Evolutionary conservation across 2,888 invertebrate species (phyloP).

Genomic region (Neria commutata): DNA sequence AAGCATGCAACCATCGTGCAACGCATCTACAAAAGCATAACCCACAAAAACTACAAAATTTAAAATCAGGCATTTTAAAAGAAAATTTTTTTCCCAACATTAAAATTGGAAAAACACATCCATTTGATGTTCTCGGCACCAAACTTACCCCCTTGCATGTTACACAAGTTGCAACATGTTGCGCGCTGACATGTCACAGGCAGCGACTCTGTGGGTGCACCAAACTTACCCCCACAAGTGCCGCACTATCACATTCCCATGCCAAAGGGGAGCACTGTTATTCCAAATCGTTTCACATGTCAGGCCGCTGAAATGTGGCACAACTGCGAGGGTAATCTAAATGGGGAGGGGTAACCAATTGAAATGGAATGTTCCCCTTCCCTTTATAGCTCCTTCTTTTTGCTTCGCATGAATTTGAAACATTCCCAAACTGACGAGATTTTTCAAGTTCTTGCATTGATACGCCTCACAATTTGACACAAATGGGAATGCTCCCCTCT

Average conservation of each 20-base stretch:
- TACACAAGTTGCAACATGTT: conserved; percentile 13
- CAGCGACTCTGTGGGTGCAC: background rate
- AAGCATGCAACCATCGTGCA: conserved; percentile 5
- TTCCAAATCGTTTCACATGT: conserved; percentile 7
- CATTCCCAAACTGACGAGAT: too few relatives aligned
- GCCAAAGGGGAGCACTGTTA: conserved; percentile 1
- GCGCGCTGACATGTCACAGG: background rate
- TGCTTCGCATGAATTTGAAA: too few relatives aligned
- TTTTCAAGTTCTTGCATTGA: too few relatives aligned
- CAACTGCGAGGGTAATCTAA: background rate
- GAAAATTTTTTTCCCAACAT: background rate
- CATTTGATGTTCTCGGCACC: background rate
- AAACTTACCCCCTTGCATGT: conserved; percentile 7
- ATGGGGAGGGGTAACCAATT: background rate
- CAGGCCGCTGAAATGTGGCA: conserved; percentile 6
- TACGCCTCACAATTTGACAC: background rate
- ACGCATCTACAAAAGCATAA: conserved; percentile 2
- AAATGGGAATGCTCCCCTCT: background rate
- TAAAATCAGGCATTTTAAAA: background rate
- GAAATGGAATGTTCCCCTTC: too few relatives aligned
- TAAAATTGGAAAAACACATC: conserved; percentile 2
- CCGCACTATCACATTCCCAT: background rate
- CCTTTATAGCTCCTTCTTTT: too few relatives aligned
- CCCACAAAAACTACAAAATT: conserved; percentile 2
- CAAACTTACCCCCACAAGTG: background rate